Evolutionary conservation across 2,797 vertebrate species (phyloP).

Genomic region (Cuniculus paca): DNA sequence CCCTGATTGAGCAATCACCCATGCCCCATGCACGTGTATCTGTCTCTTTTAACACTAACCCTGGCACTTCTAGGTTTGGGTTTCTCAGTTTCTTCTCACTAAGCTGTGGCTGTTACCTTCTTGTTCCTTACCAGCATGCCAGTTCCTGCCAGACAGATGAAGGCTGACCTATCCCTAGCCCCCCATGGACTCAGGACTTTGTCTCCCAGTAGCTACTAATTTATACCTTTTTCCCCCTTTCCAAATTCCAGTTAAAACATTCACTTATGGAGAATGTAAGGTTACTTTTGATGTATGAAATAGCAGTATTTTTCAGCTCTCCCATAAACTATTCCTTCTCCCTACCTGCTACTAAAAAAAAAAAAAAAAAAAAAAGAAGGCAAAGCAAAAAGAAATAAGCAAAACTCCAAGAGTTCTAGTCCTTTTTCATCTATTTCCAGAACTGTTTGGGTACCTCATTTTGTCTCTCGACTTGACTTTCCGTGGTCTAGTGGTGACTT

Average conservation of each 20-base stretch:
- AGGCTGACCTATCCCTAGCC: constrained; percentile 32
- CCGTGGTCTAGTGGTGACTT: neutral
- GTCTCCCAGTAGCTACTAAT: constrained; percentile 70
- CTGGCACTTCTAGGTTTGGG: constrained; percentile 63
- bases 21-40: constrained; percentile 61
- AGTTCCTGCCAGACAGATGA: constrained; percentile 74
- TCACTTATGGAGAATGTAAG: constrained; percentile 44
- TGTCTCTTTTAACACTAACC: constrained; percentile 85
- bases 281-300: constrained; percentile 60
- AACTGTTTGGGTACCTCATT: constrained; percentile 67
- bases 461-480: constrained; percentile 68
- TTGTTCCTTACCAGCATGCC: constrained; percentile 75
- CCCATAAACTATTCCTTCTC: constrained; percentile 55
- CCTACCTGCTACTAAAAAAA: constrained; percentile 29
- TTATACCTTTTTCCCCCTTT: constrained; percentile 32
- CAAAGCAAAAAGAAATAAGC: constrained; percentile 16
- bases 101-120: constrained; percentile 62
- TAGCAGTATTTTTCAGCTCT: constrained; percentile 66
- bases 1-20: constrained; percentile 69
- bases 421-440: constrained; percentile 60
- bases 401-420: constrained; percentile 58
- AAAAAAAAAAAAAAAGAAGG: neutral
- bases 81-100: constrained; percentile 63
- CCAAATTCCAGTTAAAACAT: constrained; percentile 62
- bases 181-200: constrained; percentile 70